phyloP scores from a whole-genome alignment of 2,113 vertebrate species.

The Plecotus auritus region DNA sequence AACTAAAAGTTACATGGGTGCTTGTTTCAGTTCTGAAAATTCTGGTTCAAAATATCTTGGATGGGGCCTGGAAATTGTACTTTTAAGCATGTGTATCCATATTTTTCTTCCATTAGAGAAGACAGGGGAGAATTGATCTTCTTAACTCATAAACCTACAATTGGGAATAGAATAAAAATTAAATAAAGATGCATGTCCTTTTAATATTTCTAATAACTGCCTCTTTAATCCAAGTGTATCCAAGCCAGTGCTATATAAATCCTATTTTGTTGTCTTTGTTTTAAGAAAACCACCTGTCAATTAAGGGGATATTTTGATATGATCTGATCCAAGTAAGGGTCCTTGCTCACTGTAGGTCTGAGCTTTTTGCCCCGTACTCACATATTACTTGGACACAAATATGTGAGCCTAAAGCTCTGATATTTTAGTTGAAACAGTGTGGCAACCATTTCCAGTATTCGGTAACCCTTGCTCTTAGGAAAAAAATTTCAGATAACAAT shows the following conservation, averaged over 20 bases:
- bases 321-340: neutral
- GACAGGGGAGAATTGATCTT: neutral
- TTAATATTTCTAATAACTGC: neutral
- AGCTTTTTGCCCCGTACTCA: neutral
- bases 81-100: neutral
- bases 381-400: neutral
- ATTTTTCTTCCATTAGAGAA: neutral
- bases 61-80: neutral
- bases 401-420: neutral
- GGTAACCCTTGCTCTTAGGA: slow-evolving; percentile 13
- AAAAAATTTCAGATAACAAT: neutral
- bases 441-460: neutral
- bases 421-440: slow-evolving; percentile 36
- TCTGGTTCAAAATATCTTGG: neutral
- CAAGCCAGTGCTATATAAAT: neutral
- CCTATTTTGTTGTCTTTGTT: neutral
- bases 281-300: neutral
- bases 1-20: neutral
- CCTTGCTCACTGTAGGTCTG: neutral
- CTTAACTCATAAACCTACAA: neutral
- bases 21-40: neutral
- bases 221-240: neutral
- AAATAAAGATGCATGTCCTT: neutral
- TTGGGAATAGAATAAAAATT: neutral
- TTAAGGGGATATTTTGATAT: neutral